phyloP scores from a whole-genome alignment of 64 coral and sea anemone genomes.

The Hydrozoanthus tunicans region DNA sequence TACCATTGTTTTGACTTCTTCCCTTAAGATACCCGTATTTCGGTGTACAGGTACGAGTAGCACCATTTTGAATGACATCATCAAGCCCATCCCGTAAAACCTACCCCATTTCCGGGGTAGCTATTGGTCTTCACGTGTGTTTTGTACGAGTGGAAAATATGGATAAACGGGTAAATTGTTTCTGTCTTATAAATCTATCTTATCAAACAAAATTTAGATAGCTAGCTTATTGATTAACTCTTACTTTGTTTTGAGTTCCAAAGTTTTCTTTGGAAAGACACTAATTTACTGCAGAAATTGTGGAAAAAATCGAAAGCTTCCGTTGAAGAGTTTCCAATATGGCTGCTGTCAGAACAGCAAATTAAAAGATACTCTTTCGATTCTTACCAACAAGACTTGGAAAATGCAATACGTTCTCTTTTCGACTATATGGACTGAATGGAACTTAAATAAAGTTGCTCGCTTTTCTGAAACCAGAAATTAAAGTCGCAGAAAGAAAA shows the following conservation, averaged over 20 bases:
- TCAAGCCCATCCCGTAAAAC: slow-evolving; percentile 14
- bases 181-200: slow-evolving; percentile 39
- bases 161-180: slow-evolving; percentile 52
- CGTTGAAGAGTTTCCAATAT: not conserved
- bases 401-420: slow-evolving; percentile 28
- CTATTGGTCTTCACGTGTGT: slow-evolving; percentile 17
- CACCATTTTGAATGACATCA: slow-evolving; percentile 31
- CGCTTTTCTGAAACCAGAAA: not conserved
- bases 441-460: slow-evolving; percentile 19
- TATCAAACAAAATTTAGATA: slow-evolving; percentile 37
- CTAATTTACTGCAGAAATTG: slow-evolving; percentile 25
- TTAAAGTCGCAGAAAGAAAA: slow-evolving; percentile 28
- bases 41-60: not conserved
- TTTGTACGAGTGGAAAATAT: not conserved
- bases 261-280: slow-evolving; percentile 9
- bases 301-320: slow-evolving; percentile 35
- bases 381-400: slow-evolving; percentile 14
- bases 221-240: slow-evolving; percentile 4
- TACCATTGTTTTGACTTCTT: no score
- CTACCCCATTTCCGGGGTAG: slow-evolving; percentile 42
- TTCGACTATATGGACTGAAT: slow-evolving; percentile 14
- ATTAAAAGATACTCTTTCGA: slow-evolving; percentile 24
- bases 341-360: slow-evolving; percentile 21
- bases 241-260: slow-evolving; percentile 24
- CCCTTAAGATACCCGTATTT: no score